Base-by-base conservation (phyloP, 2,888 invertebrate genomes). In the Scaeva pyrastri region DNA sequence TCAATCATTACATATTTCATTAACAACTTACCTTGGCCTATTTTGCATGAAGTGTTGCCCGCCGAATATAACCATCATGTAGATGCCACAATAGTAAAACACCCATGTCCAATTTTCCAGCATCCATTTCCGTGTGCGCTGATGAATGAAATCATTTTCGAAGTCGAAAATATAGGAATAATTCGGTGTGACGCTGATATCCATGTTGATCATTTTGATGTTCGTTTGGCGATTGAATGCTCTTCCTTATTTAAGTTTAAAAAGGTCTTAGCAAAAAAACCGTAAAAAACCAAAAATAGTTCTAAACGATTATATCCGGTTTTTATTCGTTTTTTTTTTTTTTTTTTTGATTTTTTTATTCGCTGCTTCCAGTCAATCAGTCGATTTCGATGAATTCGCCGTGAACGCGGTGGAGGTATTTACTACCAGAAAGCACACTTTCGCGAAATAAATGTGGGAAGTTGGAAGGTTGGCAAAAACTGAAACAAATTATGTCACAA, bases 151-250 rank as follows among this genome's bases (percentile, higher is more conserved):
- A 91, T 97, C 96, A 91, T 96, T 96, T 93, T 99, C 99, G 91
- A 99, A 98, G 91, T 97, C 96, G 93, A 99, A 98, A 91, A 98
- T 95, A 93, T 97, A 97, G 56, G 98, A 97, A 93, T 98, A 98
- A 93, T 98, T 98, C 88, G 97, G 97, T 87, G 95, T 95, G 73
- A 97, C 92, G 86, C 92, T 92, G 48, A 94, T 92, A 90, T 94
- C 94, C 92, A 94, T 93, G 91, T 94, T 93, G 68, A 91, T 91
- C 91, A 91, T 89, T 26, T 76, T 74, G 77, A n/a, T 19, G 5
- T 8, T 31, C 31, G 5, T 31, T 31, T 31, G 5, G 31, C n/a
- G n/a, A n/a, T 31, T 55, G 23, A 43, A 70, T 58, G 36, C 12
- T 50, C 19, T n/a, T 66, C 72, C n/a, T 23, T 58, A 45, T 64